A percentile compares a stretch with the other conserved stretches of the same genome.
phyloP scores from a whole-genome alignment of 2,797 vertebrate genomes.

The Phylloscopus collybita region DNA sequence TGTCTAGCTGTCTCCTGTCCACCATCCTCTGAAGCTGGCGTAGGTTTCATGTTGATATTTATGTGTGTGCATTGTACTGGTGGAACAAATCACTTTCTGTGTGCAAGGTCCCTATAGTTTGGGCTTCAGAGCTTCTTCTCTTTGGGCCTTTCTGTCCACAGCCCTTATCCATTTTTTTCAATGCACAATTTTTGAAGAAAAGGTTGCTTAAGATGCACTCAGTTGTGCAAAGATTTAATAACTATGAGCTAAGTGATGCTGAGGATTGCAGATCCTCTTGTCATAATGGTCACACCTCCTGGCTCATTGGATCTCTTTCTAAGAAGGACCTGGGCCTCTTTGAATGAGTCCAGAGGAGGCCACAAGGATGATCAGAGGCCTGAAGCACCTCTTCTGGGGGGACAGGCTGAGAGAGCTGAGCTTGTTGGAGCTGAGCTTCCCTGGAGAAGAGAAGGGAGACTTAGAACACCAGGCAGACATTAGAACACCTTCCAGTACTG shows the following conservation, averaged over 20 bases:
- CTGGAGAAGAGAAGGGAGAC: background rate
- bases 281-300: fast-evolving
- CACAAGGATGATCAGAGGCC: background rate
- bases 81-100: background rate
- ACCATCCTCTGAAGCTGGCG: background rate
- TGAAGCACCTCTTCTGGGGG: background rate
- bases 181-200: background rate
- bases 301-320: background rate
- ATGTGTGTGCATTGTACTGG: fast-evolving
- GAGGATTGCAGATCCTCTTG: background rate
- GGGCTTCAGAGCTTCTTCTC: background rate
- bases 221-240: background rate
- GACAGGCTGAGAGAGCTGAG: background rate
- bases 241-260: background rate
- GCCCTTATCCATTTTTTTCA: background rate
- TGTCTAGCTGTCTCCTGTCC: background rate
- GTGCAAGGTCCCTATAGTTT: background rate
- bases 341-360: background rate
- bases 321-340: background rate
- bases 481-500: background rate
- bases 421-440: background rate
- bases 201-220: background rate
- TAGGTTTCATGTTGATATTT: background rate
- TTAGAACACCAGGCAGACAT: background rate
- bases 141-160: background rate